Percentiles rank a stretch among this genome's conserved stretches.
Conservation (phyloP, 2,113 vertebrate species). For the Sylvilagus bachmani region DNA sequence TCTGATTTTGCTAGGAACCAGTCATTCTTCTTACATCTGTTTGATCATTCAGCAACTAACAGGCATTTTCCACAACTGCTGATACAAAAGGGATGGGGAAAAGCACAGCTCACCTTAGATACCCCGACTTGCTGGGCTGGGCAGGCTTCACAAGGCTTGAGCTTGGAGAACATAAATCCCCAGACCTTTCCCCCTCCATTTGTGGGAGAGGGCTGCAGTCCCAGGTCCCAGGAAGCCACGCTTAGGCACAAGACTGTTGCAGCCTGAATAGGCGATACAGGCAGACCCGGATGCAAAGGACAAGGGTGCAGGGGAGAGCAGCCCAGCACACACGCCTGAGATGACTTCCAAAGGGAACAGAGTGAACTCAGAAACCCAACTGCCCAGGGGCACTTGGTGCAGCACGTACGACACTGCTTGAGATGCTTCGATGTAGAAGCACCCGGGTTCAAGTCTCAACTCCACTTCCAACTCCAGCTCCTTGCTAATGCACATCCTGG, state of each 20-base stretch:
- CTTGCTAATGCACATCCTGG: too few species aligned
- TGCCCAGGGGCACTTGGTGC: neutral
- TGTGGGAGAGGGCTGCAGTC: neutral
- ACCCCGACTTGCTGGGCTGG: neutral
- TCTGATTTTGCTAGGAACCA: constrained; percentile 64
- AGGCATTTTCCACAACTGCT: constrained; percentile 53
- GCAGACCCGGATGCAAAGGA: neutral
- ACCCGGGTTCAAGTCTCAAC: too few species aligned
- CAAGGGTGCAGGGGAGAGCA: fast-evolving
- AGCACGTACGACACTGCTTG: too few species aligned
- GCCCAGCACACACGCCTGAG: neutral
- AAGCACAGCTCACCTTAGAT: neutral
- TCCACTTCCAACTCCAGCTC: too few species aligned
- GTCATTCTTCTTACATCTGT: constrained; percentile 65
- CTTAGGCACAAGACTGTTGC: neutral
- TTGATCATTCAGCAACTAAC: constrained; percentile 66
- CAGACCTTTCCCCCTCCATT: neutral
- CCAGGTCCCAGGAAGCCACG: neutral
- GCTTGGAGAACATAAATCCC: neutral
- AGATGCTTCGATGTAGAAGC: too few species aligned
- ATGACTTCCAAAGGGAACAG: neutral
- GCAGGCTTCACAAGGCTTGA: neutral
- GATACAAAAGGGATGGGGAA: constrained; percentile 56
- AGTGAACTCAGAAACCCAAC: neutral
- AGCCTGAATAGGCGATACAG: neutral